Percentiles rank a stretch among this genome's conserved stretches.
These are phyloP conservation scores for Chouioia cunea DNA, from an alignment of 2,888 invertebrate species.

Conservation along the genomic window DNA sequence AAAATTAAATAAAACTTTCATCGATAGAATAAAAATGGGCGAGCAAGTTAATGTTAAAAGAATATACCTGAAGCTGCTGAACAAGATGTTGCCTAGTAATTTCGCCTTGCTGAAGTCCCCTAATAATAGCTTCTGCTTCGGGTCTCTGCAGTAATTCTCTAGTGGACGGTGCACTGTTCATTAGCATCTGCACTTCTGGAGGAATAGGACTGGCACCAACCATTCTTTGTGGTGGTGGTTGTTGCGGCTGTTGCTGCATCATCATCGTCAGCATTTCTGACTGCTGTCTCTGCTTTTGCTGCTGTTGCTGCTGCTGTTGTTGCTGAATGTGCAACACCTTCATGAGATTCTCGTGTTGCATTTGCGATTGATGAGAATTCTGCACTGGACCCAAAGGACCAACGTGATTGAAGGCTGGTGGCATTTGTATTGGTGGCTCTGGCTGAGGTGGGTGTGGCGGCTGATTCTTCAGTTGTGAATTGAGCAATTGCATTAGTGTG, in stretches of 20 bases:
- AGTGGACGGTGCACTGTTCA: constrained; percentile 70
- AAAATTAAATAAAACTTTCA: too few species aligned
- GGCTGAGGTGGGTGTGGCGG: constrained; percentile 16
- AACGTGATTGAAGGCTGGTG: constrained; percentile 60
- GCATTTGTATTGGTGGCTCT: constrained; percentile 50
- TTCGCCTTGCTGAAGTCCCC: constrained; percentile 83
- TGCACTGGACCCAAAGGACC: constrained; percentile 65
- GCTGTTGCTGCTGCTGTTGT: constrained; percentile 64
- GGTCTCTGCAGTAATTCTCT: constrained; percentile 79
- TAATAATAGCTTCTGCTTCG: constrained; percentile 83
- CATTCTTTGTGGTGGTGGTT: constrained; percentile 67
- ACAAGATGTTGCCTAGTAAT: constrained; percentile 81
- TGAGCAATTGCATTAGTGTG: constrained; percentile 67
- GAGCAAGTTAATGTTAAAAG: too few species aligned
- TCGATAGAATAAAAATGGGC: too few species aligned
- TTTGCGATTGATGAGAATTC: constrained; percentile 65
- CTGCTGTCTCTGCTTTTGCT: constrained; percentile 64
- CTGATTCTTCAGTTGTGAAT: constrained; percentile 60
- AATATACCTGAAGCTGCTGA: constrained; percentile 76
- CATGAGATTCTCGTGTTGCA: constrained; percentile 67
- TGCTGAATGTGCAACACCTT: constrained; percentile 72
- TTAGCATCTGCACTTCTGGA: constrained; percentile 68
- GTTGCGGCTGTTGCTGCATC: constrained; percentile 59
- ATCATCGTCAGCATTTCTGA: constrained; percentile 72
- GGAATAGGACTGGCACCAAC: constrained; percentile 69